Evolutionary conservation across 2,113 vertebrate species (phyloP).

Genomic region (Carassius gibelio): DNA sequence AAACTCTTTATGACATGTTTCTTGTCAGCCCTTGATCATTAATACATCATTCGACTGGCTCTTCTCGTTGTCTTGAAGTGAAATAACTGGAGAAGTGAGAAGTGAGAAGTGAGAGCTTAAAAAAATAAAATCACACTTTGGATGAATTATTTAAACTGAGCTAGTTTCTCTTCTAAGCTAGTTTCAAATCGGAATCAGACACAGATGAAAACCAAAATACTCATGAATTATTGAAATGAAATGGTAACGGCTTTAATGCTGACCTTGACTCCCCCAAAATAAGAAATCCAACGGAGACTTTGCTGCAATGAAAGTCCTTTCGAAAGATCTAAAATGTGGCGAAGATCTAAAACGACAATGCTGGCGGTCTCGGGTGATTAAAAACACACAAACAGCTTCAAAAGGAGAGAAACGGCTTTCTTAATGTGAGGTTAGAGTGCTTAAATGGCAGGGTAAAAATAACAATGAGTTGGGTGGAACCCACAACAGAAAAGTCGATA

Average conservation of each 20-base stretch:
- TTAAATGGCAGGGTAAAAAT: constrained; percentile 52
- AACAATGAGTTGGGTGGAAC: constrained; percentile 52
- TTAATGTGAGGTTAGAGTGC: constrained; percentile 55
- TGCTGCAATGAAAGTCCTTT: not conserved
- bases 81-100: constrained; percentile 19
- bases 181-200: constrained; percentile 6
- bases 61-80: constrained; percentile 10
- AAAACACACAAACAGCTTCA: constrained; percentile 43
- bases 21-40: constrained; percentile 45
- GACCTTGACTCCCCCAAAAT: constrained; percentile 19
- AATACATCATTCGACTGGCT: constrained; percentile 25
- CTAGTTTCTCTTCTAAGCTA: not conserved
- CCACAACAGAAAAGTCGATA: constrained; percentile 58
- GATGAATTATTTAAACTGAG: constrained; percentile 20
- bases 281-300: not conserved
- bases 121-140: constrained; percentile 16
- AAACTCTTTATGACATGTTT: constrained; percentile 29
- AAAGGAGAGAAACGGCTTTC: constrained; percentile 40
- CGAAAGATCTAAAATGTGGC: not conserved
- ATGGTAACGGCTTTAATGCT: constrained; percentile 6
- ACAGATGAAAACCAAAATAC: constrained; percentile 19
- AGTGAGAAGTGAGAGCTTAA: not conserved
- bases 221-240: constrained; percentile 37
- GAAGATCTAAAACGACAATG: constrained; percentile 4
- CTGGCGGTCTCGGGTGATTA: constrained; percentile 7